Evolutionary conservation across 2,888 invertebrate genomes (phyloP).

Genomic region (Automeris io): DNA sequence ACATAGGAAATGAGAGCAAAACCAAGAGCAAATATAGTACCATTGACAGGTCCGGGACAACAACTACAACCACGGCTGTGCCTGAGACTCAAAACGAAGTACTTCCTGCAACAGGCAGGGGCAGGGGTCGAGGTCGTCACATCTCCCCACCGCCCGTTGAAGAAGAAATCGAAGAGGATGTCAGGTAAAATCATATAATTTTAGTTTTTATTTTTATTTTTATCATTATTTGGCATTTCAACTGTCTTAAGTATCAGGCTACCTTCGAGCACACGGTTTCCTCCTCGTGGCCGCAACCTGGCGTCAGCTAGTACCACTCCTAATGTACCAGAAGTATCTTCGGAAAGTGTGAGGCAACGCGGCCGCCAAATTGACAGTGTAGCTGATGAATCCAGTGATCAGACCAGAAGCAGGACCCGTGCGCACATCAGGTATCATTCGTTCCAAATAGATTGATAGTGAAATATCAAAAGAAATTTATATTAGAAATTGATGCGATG

Average conservation of each 20-base stretch:
- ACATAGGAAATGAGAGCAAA: conserved; percentile 57
- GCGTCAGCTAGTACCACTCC: conserved; percentile 67
- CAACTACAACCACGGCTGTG: conserved; percentile 47
- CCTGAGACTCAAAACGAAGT: conserved; percentile 83
- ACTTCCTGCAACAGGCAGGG: conserved; percentile 59
- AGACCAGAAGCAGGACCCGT: conserved; percentile 75
- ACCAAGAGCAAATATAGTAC: conserved; percentile 75
- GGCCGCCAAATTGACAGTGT: conserved; percentile 63
- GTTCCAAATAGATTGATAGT: background rate
- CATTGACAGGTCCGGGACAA: conserved; percentile 64
- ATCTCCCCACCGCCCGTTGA: conserved; percentile 63
- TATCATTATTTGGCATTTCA: conserved; percentile 13
- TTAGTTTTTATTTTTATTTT: conserved; percentile 33
- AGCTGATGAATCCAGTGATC: conserved; percentile 65
- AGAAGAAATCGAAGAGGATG: conserved; percentile 70
- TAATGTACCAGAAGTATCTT: conserved; percentile 56
- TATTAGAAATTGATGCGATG: background rate
- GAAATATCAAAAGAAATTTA: background rate
- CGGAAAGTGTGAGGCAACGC: conserved; percentile 60
- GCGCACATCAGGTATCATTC: conserved; percentile 74
- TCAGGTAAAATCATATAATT: conserved; percentile 39
- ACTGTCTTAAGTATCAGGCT: conserved; percentile 64
- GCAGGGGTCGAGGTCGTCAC: conserved; percentile 70
- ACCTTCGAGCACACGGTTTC: conserved; percentile 91
- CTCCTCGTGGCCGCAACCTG: conserved; percentile 80